Evolutionary conservation across 2,888 invertebrate genomes (phyloP).

Genomic region (Iphiclides podalirius): DNA sequence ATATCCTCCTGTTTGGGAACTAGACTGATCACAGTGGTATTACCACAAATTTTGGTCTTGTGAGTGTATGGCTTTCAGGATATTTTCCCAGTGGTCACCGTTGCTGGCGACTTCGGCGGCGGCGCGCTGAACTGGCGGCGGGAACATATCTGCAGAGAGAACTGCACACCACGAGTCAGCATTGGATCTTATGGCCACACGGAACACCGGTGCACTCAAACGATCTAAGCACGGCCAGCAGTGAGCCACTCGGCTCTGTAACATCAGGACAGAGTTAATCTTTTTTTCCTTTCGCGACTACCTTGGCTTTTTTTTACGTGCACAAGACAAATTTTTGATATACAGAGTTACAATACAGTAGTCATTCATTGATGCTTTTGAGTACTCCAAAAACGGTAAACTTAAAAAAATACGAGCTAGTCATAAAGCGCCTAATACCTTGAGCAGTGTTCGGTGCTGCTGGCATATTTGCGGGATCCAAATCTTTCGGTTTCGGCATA

Average conservation of each 20-base stretch:
- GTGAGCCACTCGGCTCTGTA: too few relatives aligned
- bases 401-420: not conserved
- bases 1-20: conserved; percentile 56
- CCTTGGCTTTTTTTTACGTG: too few relatives aligned
- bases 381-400: not conserved
- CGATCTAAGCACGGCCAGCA: not conserved
- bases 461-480: conserved; percentile 80
- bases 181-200: conserved; percentile 49
- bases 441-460: conserved; percentile 54
- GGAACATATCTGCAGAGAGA: conserved; percentile 76
- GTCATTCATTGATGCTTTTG: not conserved
- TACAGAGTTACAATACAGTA: too few relatives aligned
- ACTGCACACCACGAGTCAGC: conserved; percentile 78
- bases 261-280: too few relatives aligned
- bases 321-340: too few relatives aligned
- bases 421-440: conserved; percentile 43
- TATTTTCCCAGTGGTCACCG: conserved; percentile 84
- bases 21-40: conserved; percentile 65
- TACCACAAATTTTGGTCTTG: conserved; percentile 79
- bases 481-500: conserved; percentile 81
- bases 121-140: conserved; percentile 69
- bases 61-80: conserved; percentile 79
- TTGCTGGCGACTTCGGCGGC: conserved; percentile 82
- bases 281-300: too few relatives aligned
- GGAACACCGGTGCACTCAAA: conserved; percentile 5